A percentile compares a stretch with the other conserved stretches of the same genome.
These are phyloP conservation scores for Stenichneumon culpator DNA, from an alignment of 2,888 invertebrate genomes.

Conservation along the genomic window DNA sequence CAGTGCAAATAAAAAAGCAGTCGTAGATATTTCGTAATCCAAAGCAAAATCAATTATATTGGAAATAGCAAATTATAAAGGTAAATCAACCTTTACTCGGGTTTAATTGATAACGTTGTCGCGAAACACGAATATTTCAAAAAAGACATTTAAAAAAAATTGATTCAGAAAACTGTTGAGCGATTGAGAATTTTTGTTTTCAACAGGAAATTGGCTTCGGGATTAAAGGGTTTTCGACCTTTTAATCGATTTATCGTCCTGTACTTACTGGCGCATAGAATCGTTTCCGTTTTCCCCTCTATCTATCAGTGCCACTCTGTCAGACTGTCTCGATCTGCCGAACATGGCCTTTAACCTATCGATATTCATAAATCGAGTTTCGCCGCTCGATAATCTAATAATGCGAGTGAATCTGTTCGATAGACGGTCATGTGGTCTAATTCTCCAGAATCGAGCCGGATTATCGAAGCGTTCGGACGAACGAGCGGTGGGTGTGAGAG, in stretches of 20 bases:
- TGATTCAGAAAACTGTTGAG: too few relatives aligned
- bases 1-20: too few relatives aligned
- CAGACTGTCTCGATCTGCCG: neutral
- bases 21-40: too few relatives aligned
- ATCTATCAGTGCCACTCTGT: neutral
- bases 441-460: constrained; percentile 5
- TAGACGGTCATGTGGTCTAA: constrained; percentile 6
- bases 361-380: constrained; percentile 13
- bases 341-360: neutral
- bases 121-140: too few relatives aligned
- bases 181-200: neutral
- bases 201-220: neutral
- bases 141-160: too few relatives aligned
- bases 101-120: too few relatives aligned
- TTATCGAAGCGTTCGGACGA: constrained; percentile 8
- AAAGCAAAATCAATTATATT: too few relatives aligned
- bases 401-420: constrained; percentile 12
- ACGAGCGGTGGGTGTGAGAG: constrained; percentile 4
- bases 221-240: neutral
- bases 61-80: too few relatives aligned
- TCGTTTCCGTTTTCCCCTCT: neutral
- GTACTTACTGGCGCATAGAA: neutral
- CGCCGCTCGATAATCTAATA: constrained; percentile 1
- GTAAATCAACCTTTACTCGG: too few relatives aligned
- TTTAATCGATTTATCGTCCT: neutral